Conservation (phyloP, 1,140 invertebrate genomes). For the Cyrtorhinus lividipennis region DNA sequence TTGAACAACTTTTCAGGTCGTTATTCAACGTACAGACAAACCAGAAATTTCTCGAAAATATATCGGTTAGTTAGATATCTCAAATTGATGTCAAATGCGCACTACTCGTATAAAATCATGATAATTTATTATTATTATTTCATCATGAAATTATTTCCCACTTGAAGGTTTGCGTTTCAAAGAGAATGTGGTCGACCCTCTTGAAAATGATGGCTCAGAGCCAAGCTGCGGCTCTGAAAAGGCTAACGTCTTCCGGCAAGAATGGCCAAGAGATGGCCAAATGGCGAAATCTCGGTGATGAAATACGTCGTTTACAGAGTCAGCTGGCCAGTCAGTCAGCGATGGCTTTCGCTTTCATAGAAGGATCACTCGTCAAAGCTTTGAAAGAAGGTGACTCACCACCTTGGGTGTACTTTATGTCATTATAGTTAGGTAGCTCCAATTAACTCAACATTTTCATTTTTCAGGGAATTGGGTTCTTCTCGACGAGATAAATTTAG, state of each 20-base stretch:
- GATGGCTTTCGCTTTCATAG: conserved; percentile 81
- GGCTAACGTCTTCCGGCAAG: conserved; percentile 28
- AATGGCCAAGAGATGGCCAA: conserved; percentile 27
- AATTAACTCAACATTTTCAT: background rate
- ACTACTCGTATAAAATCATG: too few relatives aligned
- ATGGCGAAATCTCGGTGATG: conserved; percentile 44
- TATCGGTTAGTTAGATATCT: conserved; percentile 31
- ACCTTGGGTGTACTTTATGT: background rate
- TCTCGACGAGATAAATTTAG: conserved; percentile 95
- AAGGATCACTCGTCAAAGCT: conserved; percentile 83
- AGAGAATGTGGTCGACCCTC: conserved; percentile 54
- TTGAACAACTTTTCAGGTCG: conserved; percentile 63
- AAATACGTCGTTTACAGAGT: conserved; percentile 50
- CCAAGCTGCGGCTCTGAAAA: conserved; percentile 47
- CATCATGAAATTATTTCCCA: conserved; percentile 10
- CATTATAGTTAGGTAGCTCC: too few relatives aligned
- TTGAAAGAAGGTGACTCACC: conserved; percentile 63
- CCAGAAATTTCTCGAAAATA: conserved; percentile 62
- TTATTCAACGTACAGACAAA: conserved; percentile 74
- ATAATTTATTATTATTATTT: too few relatives aligned
- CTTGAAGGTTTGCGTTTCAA: conserved; percentile 46
- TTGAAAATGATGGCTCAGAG: conserved; percentile 63
- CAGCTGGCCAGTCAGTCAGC: conserved; percentile 51
- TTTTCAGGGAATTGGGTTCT: conserved; percentile 71
- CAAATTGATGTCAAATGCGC: background rate